Evolutionary conservation across 2,888 invertebrate genomes (phyloP).

Genomic region (Ophonus ardosiacus): DNA sequence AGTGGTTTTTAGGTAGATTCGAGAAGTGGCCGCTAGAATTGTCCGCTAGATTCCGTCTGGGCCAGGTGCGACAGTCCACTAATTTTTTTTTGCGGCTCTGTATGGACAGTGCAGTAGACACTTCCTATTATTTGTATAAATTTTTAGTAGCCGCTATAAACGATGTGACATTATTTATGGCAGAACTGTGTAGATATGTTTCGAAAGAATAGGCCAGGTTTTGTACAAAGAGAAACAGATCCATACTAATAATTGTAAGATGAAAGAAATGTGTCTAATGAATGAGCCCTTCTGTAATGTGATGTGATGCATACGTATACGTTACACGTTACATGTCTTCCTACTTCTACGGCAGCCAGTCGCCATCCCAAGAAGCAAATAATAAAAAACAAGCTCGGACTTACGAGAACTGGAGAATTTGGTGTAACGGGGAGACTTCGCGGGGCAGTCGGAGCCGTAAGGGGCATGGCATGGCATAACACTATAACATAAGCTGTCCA

Average conservation of each 20-base stretch:
- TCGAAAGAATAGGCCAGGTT: no score
- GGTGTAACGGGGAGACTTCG: conserved; percentile 54
- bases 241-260: background rate
- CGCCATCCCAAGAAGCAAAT: conserved; percentile 74
- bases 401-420: conserved; percentile 73
- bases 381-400: conserved; percentile 76
- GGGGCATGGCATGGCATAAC: conserved; percentile 13
- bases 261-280: background rate
- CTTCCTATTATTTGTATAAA: no score
- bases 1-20: no score
- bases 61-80: no score
- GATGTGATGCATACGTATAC: background rate
- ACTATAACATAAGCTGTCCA: conserved; percentile 55
- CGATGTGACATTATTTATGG: no score
- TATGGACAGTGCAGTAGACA: no score
- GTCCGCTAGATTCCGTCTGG: no score
- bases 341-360: conserved; percentile 59
- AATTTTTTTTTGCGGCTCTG: no score
- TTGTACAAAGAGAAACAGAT: background rate
- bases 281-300: background rate
- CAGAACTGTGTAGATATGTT: no score
- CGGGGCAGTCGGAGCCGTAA: conserved; percentile 62
- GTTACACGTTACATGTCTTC: conserved; percentile 41
- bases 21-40: no score
- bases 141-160: no score